These are phyloP conservation scores for Porites lobata DNA, from an alignment of 92 coral and sea anemone species.

Conservation along the genomic window DNA sequence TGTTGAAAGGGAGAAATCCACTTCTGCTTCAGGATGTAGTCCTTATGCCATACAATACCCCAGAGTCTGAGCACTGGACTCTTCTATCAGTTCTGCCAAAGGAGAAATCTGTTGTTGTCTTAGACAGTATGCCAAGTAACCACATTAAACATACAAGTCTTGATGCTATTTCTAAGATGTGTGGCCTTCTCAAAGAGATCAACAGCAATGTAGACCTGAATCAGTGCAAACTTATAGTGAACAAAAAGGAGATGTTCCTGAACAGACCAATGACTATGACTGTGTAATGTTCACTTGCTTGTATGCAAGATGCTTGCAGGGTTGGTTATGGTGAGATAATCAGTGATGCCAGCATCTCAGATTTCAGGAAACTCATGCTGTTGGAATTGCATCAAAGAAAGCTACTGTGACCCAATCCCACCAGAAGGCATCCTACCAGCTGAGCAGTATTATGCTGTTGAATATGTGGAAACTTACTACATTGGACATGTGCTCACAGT, in stretches of 20 bases:
- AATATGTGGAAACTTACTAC: conserved; percentile 57
- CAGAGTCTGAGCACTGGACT: conserved; percentile 71
- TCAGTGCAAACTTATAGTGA: conserved; percentile 37
- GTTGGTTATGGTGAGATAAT: conserved; percentile 47
- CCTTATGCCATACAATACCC: conserved; percentile 64
- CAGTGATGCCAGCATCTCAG: conserved; percentile 39
- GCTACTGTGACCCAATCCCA: conserved; percentile 44
- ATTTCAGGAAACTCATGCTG: conserved; percentile 51
- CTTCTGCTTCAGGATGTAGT: conserved; percentile 55
- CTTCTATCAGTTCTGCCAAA: conserved; percentile 58
- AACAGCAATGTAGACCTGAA: conserved; percentile 40
- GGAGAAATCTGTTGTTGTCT: conserved; percentile 39
- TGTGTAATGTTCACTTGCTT: conserved; percentile 58
- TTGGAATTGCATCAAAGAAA: conserved; percentile 18
- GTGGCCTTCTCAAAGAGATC: conserved; percentile 43
- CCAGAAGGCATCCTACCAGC: conserved; percentile 9
- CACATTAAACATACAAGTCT: conserved; percentile 58
- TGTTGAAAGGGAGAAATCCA: conserved; percentile 28
- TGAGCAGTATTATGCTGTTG: conserved; percentile 68
- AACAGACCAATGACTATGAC: conserved; percentile 45
- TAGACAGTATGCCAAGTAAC: conserved; percentile 65
- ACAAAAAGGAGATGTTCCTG: conserved; percentile 52
- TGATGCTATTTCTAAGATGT: conserved; percentile 53
- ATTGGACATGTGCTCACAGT: conserved; percentile 62
- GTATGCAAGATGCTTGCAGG: conserved; percentile 66